Conservation (phyloP, 2,113 vertebrate species). For the Hippocampus barbouri region DNA sequence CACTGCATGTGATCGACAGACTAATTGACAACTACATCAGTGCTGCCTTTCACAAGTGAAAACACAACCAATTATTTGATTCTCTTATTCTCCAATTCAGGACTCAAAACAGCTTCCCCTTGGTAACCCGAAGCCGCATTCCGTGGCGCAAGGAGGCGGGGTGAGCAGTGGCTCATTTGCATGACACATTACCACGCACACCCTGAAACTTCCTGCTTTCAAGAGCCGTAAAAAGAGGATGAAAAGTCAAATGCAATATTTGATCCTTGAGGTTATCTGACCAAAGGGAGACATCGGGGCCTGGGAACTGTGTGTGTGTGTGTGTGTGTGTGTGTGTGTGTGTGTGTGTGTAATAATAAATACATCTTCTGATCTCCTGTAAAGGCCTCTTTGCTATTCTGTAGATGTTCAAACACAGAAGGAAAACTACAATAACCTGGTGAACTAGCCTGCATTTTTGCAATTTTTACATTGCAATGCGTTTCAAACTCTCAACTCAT, state of each 20-base stretch:
- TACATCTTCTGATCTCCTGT: not conserved
- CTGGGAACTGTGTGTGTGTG: not conserved
- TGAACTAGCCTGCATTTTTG: not conserved
- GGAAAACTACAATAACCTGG: not conserved
- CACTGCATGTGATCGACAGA: too few relatives aligned
- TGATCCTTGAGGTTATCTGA: not conserved
- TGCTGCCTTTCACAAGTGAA: too few relatives aligned
- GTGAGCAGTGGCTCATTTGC: not conserved
- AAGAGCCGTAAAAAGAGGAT: not conserved
- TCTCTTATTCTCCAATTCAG: too few relatives aligned
- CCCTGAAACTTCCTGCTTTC: not conserved
- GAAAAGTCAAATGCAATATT: not conserved
- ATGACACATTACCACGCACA: not conserved
- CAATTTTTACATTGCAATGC: not conserved
- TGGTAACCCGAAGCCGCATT: not conserved
- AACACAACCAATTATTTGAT: too few relatives aligned
- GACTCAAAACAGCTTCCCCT: too few relatives aligned
- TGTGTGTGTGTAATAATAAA: not conserved
- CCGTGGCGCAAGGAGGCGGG: too few relatives aligned
- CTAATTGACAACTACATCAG: too few relatives aligned
- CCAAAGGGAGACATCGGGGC: not conserved
- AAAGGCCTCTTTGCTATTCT: not conserved
- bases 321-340: not conserved
- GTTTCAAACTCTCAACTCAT: not conserved
- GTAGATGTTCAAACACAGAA: not conserved